These are phyloP conservation scores for Acridotheres tristis DNA, from an alignment of 2,797 vertebrate species.

Conservation along the genomic window DNA sequence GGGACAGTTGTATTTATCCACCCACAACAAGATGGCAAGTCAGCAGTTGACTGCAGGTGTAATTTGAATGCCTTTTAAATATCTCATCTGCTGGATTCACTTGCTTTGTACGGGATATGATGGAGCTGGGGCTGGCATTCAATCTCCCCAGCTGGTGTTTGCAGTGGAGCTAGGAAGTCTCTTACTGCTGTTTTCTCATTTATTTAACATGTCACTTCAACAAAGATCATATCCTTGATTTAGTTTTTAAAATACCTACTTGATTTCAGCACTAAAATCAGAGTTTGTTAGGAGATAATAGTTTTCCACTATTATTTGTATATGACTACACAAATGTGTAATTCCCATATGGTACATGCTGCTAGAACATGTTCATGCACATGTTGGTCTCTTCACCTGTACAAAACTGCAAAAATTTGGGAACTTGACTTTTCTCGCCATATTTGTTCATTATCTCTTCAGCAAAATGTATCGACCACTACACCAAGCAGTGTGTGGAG, in stretches of 20 bases:
- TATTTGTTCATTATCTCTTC: conserved; percentile 24
- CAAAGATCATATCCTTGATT: neutral
- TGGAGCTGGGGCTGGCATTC: neutral
- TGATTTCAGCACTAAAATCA: neutral
- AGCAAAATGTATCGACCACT: conserved; percentile 99
- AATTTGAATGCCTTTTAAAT: neutral
- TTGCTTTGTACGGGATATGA: neutral
- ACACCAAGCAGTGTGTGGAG: conserved; percentile 96
- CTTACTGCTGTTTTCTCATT: neutral
- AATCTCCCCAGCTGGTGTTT: neutral
- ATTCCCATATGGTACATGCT: neutral
- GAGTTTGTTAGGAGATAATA: neutral
- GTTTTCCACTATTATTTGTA: neutral
- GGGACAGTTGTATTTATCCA: neutral
- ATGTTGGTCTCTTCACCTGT: neutral
- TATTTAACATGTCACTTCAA: neutral
- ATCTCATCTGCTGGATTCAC: neutral
- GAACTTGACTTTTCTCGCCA: neutral
- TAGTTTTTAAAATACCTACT: neutral
- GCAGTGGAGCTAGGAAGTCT: neutral
- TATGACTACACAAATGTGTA: neutral
- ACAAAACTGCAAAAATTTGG: neutral
- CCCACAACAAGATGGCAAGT: neutral
- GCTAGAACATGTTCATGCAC: neutral
- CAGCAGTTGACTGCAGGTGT: neutral